Evolutionary conservation across 2,113 vertebrate species (phyloP), one percentile per base, ranked within the genome.

Genomic region (Sigmodon hispidus): DNA sequence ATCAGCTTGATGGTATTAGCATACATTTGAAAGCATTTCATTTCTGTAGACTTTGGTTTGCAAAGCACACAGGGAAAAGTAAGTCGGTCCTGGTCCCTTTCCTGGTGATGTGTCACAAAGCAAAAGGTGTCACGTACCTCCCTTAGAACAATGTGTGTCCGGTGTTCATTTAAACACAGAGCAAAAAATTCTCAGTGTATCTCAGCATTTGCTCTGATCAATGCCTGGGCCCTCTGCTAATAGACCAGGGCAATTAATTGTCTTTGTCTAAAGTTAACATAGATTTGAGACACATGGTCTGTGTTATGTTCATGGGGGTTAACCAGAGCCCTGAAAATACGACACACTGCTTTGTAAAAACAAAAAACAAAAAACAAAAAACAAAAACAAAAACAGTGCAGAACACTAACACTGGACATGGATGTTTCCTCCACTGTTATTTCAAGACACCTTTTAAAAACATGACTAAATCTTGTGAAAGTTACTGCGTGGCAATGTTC

Each of bases 181-280:
- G 19, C 36, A 61, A 63, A 83, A 34, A 50, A 19, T 2, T 67
- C 57, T 52, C n/a, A 1, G 0, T 10, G 29, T 29, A 40, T 57
- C 34, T 90, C 70, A 26, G 57, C 7, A 19, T 45, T 61, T 7
- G 8, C 61, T 79, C 31, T 5, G 19, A 22, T 17, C 21, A 26
- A n/a, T 19, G 31, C 45, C 87, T 72, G 1, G 61, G 59, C 59
- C 65, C 55, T 92, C 63, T 16, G 43, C 52, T 94, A 40, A 45
- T 4, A 70, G 36, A 59, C 19, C 5, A 17, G 69, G 15, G 5
- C 11, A 43, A n/a, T 59, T 22, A 72, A 75, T 59, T 34, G 59
- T 57, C 83, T 95, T 84, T 87, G 83, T 93, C 61, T 90, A 5
- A 40, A 91, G 79, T 34, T 65, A 73, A 89, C 21, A 45, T 0